These are phyloP conservation scores for Achlya flavicornis DNA, from an alignment of 2,888 invertebrate species.

Conservation along the genomic window DNA sequence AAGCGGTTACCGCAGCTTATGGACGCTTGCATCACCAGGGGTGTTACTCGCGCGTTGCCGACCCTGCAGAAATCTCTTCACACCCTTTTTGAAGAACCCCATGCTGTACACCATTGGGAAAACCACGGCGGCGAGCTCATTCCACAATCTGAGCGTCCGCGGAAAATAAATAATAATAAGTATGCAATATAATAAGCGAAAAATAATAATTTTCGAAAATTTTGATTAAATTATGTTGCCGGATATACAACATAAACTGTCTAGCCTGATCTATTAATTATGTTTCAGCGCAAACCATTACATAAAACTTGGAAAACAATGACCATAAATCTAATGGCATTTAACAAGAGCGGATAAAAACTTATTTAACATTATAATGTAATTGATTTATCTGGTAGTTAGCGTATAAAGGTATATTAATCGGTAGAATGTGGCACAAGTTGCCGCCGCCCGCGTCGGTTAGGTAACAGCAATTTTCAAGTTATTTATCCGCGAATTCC, in stretches of 20 bases:
- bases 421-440: neutral
- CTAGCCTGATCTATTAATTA: neutral
- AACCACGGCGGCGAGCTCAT: no score
- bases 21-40: no score
- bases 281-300: neutral
- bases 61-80: no score
- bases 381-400: neutral
- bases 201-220: neutral
- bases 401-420: neutral
- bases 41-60: no score
- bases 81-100: no score
- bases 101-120: no score
- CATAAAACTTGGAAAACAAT: neutral
- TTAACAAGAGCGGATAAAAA: neutral
- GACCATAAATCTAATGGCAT: neutral
- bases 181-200: no score
- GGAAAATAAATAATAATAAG: no score
- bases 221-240: neutral
- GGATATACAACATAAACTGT: neutral
- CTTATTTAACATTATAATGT: constrained; percentile 3
- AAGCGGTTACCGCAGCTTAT: no score
- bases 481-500: constrained; percentile 32
- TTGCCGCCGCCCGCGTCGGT: constrained; percentile 11
- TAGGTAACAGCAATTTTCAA: constrained; percentile 33
- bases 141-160: no score